Base-by-base conservation (phyloP, 2,888 invertebrate species). In the Acanthococcus lagerstroemiae region DNA sequence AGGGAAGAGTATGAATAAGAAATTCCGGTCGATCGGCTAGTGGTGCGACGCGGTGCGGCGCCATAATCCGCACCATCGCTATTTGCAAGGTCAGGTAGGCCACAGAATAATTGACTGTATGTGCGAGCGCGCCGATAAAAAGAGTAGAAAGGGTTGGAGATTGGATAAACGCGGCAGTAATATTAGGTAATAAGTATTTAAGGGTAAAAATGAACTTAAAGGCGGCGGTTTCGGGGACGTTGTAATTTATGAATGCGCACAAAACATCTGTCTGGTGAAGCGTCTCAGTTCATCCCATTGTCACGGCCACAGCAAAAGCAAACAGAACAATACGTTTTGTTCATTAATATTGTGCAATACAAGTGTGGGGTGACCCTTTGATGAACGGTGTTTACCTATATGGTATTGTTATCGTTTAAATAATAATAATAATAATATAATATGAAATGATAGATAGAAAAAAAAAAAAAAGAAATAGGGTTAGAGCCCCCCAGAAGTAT, bases 341-440 rank as follows among this genome's bases (percentile, higher is more conserved):
- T 61, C 50, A 61, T 61, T 61, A 61, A 61, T 61, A 61, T 61
- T 61, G 50, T 30, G 61, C 61, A 61, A 61, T 61, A 50, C 61
- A 46, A 61, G 52, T 46, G 61, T 61, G 30, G 50, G 61, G 61
- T 15, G 50, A 52, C 30, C 61, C 61, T 61, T 52, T 61, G n/a
- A 21, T 61, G 27, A 61, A 58, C 26, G 30, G 48, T 61, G 61
- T 61, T 61, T 61, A 61, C 61, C 61, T 61, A 61, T 61, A 12
- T 21, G 22, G 45, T 15, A 52, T 48, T 61, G 50, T 61, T 50
- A 48, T 61, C 50, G 30, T 61, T 50, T 27, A 57, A 9, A 52
- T 6, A 52, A 52, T 52, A 52, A 52, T 52, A 52, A 52, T 52
- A 9, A 52, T 15, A 15, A 52, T 9, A 24, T 21, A 21, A 19